A percentile compares a stretch with the other conserved stretches of the same genome.
phyloP scores from a whole-genome alignment of 2,797 vertebrate species.

The Pygocentrus nattereri region DNA sequence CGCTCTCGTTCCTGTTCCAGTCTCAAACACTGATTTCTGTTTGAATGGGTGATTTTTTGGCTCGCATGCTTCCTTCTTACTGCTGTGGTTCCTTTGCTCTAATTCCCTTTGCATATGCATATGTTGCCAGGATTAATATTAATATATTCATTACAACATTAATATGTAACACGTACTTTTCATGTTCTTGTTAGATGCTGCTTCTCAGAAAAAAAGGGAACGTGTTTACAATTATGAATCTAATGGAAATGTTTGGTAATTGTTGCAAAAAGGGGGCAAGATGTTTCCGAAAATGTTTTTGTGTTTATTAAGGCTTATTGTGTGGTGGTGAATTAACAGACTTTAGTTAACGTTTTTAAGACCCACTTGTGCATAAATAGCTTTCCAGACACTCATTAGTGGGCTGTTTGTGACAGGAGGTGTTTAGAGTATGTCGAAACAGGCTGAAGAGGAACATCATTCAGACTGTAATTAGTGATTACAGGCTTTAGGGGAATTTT shows the following conservation, averaged over 20 bases:
- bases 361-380: constrained; percentile 15
- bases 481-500: constrained; percentile 44
- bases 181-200: background rate
- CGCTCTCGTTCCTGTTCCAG: too few relatives aligned
- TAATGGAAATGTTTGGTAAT: constrained; percentile 16
- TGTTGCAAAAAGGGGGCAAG: background rate
- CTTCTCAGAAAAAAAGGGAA: background rate
- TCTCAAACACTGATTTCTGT: background rate
- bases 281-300: background rate
- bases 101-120: constrained; percentile 42
- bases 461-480: constrained; percentile 66
- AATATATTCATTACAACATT: constrained; percentile 15
- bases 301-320: constrained; percentile 1
- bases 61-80: background rate
- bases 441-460: constrained; percentile 56
- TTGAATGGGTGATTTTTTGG: background rate
- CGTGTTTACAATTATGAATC: background rate
- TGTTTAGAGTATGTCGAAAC: constrained; percentile 55
- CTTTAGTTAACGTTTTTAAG: constrained; percentile 34
- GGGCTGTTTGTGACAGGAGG: constrained; percentile 35
- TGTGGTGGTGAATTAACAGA: constrained; percentile 11
- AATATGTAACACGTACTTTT: constrained; percentile 9
- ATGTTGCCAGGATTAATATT: constrained; percentile 22
- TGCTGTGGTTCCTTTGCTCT: constrained; percentile 12
- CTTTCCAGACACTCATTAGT: constrained; percentile 47